Evolutionary conservation across 2,797 vertebrate genomes (phyloP), one percentile per base, ranked within the genome.

Genomic region (Dromococcyx pavoninus): DNA sequence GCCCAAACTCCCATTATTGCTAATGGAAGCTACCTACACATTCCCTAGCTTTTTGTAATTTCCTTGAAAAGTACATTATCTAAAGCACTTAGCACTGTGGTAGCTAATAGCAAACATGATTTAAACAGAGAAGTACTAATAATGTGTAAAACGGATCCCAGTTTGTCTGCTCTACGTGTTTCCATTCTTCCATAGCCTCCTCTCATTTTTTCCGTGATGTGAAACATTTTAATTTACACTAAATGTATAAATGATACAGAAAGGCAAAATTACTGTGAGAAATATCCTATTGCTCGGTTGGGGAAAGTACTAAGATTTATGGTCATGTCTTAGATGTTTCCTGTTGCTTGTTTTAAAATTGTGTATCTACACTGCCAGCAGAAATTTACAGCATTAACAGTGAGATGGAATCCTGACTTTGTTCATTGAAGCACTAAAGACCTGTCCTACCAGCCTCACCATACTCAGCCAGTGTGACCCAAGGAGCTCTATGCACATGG

Each of bases 1-100:
- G 69, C 61, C 67, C 69, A 50, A 85, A 84, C 23, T 93, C 33
- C 69, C 58, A 86, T 93, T 93, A 92, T 56, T 93, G 72, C 22
- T 86, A 94, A 91, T 89, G 91, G 62, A 89, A 96, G 23, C 62
- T 92, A 79, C 82, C 78, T 81, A 91, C 72, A 70, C 43, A 33
- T 14, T 90, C 53, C 25, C 51, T 41, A 64, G 30, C 12, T 27
- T 25, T 50, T 53, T 62, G 57, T 10, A 27, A 82, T 95, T 94
- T 96, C 57, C 65, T 88, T 73, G 30, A 92, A 94, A 94, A 92
- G 37, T 61, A 85, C 82, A 90, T 96, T 95, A 86, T 93, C 88
- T 81, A 75, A 93, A 93, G 78, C 79, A 94, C 84, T 96, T 94
- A 90, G 56, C 91, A 91, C 69, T 62, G 60, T 90, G 71, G 86